A percentile compares a stretch with the other conserved stretches of the same genome.
Evolutionary conservation across 2,888 invertebrate species (phyloP).

Genomic region (Drosophila hamatofila): DNA sequence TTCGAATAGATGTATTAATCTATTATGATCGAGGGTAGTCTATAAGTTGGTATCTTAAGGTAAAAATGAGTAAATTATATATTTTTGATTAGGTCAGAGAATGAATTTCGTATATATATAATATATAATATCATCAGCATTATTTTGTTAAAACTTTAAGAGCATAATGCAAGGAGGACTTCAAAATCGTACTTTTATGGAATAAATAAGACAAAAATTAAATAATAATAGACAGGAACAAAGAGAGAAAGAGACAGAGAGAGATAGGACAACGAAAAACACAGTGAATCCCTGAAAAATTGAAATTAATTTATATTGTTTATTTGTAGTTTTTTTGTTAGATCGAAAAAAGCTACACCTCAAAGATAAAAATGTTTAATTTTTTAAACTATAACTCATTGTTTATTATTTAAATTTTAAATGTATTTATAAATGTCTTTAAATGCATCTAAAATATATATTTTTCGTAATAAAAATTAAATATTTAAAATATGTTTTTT

Average conservation of each 20-base stretch:
- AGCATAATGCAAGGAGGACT: no score
- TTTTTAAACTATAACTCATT: not conserved
- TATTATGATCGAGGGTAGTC: not conserved
- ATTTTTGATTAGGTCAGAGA: no score
- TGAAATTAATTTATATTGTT: not conserved
- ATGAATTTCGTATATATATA: no score
- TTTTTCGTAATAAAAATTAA: not conserved
- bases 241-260: not conserved
- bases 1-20: not conserved
- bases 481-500: not conserved
- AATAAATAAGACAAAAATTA: no score
- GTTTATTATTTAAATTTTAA: not conserved
- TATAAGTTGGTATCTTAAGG: not conserved
- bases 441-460: not conserved
- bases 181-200: no score
- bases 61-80: not conserved
- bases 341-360: not conserved
- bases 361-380: not conserved
- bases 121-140: no score
- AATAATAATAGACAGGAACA: not conserved
- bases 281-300: no score
- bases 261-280: not conserved
- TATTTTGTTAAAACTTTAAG: no score
- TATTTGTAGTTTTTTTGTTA: not conserved
- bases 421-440: not conserved